Conservation (phyloP, 2,113 vertebrate species). For the Elephas maximus region DNA sequence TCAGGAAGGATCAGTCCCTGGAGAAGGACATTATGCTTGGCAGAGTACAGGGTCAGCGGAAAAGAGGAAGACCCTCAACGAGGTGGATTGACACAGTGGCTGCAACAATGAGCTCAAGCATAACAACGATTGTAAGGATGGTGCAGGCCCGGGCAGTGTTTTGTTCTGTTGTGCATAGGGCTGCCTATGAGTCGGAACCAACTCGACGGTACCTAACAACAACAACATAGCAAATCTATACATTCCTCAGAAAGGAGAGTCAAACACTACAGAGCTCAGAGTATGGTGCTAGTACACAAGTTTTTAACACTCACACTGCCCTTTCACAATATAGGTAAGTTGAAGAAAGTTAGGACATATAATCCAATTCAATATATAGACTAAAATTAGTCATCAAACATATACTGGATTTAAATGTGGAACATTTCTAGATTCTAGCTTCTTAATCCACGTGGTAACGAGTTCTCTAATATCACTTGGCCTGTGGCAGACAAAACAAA, state of each 20-base stretch:
- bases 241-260: not conserved
- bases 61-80: no score
- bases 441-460: not conserved
- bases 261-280: not conserved
- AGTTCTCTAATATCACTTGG: slow-evolving; percentile 9
- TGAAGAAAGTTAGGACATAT: not conserved
- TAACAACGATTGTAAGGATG: no score
- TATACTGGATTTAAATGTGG: slow-evolving; percentile 28
- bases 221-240: not conserved
- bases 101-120: no score
- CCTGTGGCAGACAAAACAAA: slow-evolving; percentile 29
- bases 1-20: no score
- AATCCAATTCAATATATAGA: not conserved
- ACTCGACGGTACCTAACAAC: no score
- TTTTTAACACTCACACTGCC: not conserved
- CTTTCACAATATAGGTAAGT: not conserved
- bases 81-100: no score
- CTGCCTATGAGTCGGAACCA: no score
- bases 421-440: slow-evolving; percentile 24
- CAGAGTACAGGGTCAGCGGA: no score
- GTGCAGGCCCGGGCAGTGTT: no score
- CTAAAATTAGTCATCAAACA: slow-evolving; percentile 28
- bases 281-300: not conserved
- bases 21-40: no score
- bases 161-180: no score